phyloP scores from a whole-genome alignment of 2,113 vertebrate species.

The Recurvirostra avosetta region DNA sequence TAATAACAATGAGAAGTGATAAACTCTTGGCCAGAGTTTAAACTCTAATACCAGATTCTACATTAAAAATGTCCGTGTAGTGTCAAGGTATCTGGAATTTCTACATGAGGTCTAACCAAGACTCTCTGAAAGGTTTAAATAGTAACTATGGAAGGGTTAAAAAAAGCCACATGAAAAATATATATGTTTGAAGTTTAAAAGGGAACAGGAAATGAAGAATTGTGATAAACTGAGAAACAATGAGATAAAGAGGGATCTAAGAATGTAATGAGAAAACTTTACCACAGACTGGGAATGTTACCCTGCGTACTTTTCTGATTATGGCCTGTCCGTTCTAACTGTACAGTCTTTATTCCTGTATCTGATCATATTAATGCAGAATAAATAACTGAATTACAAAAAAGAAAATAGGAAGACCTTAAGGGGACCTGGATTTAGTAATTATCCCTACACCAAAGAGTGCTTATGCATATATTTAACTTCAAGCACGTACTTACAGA shows the following conservation, averaged over 20 bases:
- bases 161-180: constrained; percentile 26
- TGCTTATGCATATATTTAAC: background rate
- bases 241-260: constrained; percentile 59
- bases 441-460: background rate
- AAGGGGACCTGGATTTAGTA: constrained; percentile 14
- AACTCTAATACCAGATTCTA: background rate
- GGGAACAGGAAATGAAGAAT: constrained; percentile 61
- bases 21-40: background rate
- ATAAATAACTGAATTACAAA: background rate
- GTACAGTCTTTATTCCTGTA: background rate
- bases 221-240: constrained; percentile 55
- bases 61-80: background rate
- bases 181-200: constrained; percentile 10
- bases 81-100: background rate
- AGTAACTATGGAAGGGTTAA: constrained; percentile 26
- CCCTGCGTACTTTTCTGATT: background rate
- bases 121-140: background rate
- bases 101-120: background rate
- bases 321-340: background rate
- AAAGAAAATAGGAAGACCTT: background rate
- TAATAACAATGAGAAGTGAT: background rate
- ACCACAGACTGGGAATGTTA: background rate
- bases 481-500: background rate
- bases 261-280: constrained; percentile 15
- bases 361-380: background rate